Conservation (phyloP, 2,797 vertebrate genomes). For the Crocidura indochinensis region DNA sequence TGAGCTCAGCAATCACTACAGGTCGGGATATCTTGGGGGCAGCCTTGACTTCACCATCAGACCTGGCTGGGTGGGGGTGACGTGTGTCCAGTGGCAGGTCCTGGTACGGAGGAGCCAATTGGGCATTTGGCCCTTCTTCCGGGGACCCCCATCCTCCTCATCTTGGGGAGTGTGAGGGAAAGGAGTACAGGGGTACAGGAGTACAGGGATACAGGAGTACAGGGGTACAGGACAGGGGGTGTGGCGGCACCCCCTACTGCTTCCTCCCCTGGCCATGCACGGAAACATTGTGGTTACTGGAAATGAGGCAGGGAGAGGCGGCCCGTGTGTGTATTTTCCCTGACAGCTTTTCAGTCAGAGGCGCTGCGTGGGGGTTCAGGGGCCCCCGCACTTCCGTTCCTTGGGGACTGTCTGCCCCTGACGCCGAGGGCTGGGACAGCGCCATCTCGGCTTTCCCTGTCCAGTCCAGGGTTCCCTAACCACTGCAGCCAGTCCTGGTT, state of each 20-base stretch:
- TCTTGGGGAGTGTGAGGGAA: no score
- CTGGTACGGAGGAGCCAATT: neutral
- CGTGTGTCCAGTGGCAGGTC: no score
- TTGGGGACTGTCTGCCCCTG: neutral
- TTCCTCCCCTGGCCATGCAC: constrained; percentile 73
- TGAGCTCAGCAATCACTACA: no score
- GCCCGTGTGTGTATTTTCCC: constrained; percentile 48
- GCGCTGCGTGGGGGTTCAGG: rapidly evolving
- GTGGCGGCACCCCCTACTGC: constrained; percentile 69
- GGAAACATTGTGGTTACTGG: constrained; percentile 82
- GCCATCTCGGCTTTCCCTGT: neutral
- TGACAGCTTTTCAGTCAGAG: constrained; percentile 37
- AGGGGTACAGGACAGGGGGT: neutral
- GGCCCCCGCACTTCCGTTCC: neutral
- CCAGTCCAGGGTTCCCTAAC: no score
- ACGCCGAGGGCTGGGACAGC: neutral
- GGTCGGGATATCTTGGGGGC: no score
- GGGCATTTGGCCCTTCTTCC: neutral
- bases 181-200: neutral
- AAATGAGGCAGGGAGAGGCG: constrained; percentile 72
- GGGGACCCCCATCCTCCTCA: no score
- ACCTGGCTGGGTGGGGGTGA: no score
- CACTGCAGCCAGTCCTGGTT: no score
- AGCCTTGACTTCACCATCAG: no score
- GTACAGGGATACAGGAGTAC: rapidly evolving